Evolutionary conservation across 2,888 invertebrate genomes (phyloP), one percentile per base, ranked within the genome.

Genomic region (Micoletzkya japonica): DNA sequence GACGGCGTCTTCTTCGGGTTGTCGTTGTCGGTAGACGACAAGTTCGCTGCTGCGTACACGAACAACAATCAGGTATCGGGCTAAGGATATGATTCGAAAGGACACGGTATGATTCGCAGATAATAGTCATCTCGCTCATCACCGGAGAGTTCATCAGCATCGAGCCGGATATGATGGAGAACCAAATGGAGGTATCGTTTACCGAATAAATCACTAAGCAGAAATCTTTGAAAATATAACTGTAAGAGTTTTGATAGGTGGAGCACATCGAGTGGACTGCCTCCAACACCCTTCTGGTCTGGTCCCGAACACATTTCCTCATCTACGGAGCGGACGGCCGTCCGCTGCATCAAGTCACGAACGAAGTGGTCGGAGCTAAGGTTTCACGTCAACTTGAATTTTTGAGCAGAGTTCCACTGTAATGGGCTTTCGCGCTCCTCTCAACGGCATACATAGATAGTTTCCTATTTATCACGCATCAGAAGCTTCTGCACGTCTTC

Each of bases 1-100:
- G 94, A 94, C 85, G 96, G 97, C 24, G 95, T 97, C 79, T 81
- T 82, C 64, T 78, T 82, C 50, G 82, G 82, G 80, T 87, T 98
- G 76, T 92, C 92, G 26, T 88, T 98, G 4, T 95, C 95, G 74
- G 92, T 93, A 0, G 95, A 96, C 86, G 96, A 97, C 86, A 93
- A 95, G 86, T 95, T 93, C 90, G 95, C 94, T 0, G 93, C 94
- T 4, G 94, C 95, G 0, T 94, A 91, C 83, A 96, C 96, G 7
- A 97, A 95, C 85, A 95, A 95, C 86, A 93, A 94, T 87, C 94
- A 95, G 87, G 92, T 92, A 37, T 20, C n/a, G n/a, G n/a, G n/a
- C n/a, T n/a, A n/a, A n/a, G n/a, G n/a, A 17, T 14, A 67, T 54
- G 17, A 54, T 17, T 17, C 7, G n/a, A 17, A 17, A 10, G 7